Evolutionary conservation across 2,797 vertebrate species (phyloP).

Genomic region (Peromyscus nudipes): DNA sequence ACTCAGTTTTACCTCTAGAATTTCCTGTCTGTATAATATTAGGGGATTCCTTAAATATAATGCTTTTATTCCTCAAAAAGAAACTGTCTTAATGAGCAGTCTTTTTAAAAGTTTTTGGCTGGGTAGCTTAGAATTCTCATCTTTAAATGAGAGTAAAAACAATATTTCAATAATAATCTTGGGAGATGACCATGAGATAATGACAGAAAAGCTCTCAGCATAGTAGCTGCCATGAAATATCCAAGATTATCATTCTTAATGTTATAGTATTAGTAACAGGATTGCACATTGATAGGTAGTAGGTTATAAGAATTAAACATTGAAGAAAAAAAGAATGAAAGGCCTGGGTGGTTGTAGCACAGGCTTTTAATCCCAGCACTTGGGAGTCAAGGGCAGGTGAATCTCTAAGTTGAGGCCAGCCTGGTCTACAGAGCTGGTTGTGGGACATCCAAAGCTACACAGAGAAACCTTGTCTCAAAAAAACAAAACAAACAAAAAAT

Average conservation of each 20-base stretch:
- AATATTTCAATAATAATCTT: too few species aligned
- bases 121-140: constrained; percentile 29
- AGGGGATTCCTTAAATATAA: not conserved
- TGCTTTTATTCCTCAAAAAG: not conserved
- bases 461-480: not conserved
- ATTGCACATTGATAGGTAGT: not conserved
- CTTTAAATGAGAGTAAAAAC: not conserved
- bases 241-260: not conserved
- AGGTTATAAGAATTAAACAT: constrained; percentile 16
- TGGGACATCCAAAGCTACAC: not conserved
- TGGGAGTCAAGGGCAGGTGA: not conserved
- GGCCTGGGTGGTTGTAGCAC: not conserved
- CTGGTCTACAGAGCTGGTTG: not conserved
- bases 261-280: not conserved
- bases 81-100: not conserved
- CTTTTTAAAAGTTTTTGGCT: not conserved
- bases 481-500: not conserved
- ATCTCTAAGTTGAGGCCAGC: not conserved
- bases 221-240: not conserved
- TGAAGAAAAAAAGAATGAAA: not conserved
- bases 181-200: not conserved
- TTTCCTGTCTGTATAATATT: not conserved
- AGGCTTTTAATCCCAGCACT: not conserved
- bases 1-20: not conserved
- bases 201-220: not conserved